phyloP scores from a whole-genome alignment of 2,113 vertebrate genomes.

The Cardinalis cardinalis region DNA sequence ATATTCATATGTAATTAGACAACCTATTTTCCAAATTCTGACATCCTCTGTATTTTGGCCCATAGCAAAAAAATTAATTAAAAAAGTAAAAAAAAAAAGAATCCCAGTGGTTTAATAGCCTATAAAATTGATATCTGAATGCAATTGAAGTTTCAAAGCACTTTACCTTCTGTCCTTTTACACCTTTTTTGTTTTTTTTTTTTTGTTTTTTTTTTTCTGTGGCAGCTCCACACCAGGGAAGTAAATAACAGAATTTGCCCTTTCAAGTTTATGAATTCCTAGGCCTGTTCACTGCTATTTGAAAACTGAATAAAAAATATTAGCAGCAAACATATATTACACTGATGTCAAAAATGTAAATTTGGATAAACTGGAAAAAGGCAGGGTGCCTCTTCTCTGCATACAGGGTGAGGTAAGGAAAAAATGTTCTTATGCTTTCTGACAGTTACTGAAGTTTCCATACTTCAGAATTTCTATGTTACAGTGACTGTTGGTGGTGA shows the following conservation, averaged over 20 bases:
- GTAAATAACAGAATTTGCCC: neutral
- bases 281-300: neutral
- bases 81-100: neutral
- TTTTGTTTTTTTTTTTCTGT: neutral
- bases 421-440: neutral
- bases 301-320: neutral
- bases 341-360: neutral
- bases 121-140: neutral
- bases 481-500: neutral
- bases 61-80: neutral
- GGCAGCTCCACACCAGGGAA: neutral
- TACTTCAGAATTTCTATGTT: neutral
- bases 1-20: neutral
- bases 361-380: neutral
- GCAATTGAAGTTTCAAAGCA: neutral
- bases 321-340: neutral
- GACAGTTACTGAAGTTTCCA: neutral
- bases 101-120: neutral
- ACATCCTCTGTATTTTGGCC: neutral
- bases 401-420: neutral
- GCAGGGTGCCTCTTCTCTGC: neutral
- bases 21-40: neutral
- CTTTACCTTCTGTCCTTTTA: neutral
- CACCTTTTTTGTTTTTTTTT: neutral
- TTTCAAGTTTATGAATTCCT: neutral